A percentile compares a stretch with the other conserved stretches of the same genome.
Evolutionary conservation across 1,140 invertebrate species (phyloP).

Genomic region (Leptinotarsa lineolata): DNA sequence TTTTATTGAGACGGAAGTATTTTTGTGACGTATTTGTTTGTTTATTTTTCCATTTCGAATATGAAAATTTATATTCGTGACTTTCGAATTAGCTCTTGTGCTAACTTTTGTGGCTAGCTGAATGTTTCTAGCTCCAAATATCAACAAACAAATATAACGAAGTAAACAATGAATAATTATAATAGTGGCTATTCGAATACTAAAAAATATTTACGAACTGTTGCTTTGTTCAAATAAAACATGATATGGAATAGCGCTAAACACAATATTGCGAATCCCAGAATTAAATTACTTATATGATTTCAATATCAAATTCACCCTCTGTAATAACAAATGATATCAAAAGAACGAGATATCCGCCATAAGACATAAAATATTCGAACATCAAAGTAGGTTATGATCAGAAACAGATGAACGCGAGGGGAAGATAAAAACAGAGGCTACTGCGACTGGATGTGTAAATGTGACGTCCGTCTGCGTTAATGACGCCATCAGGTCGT

Average conservation of each 20-base stretch:
- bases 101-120: no score
- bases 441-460: constrained; percentile 21
- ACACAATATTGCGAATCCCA: neutral
- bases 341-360: constrained; percentile 8
- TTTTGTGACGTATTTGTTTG: no score
- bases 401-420: constrained; percentile 18
- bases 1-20: no score
- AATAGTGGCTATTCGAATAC: no score
- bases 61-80: no score
- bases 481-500: constrained; percentile 40
- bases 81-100: no score
- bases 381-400: constrained; percentile 19
- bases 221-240: neutral
- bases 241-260: neutral
- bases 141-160: no score
- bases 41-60: no score
- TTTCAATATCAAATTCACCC: neutral
- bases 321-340: neutral
- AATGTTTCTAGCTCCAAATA: no score
- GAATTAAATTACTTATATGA: neutral
- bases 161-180: no score
- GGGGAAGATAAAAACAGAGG: neutral
- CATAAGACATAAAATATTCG: constrained; percentile 7
- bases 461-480: constrained; percentile 30
- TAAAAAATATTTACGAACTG: no score